Conservation (phyloP, 2,113 vertebrate species). For the Psittacara wagleri region DNA sequence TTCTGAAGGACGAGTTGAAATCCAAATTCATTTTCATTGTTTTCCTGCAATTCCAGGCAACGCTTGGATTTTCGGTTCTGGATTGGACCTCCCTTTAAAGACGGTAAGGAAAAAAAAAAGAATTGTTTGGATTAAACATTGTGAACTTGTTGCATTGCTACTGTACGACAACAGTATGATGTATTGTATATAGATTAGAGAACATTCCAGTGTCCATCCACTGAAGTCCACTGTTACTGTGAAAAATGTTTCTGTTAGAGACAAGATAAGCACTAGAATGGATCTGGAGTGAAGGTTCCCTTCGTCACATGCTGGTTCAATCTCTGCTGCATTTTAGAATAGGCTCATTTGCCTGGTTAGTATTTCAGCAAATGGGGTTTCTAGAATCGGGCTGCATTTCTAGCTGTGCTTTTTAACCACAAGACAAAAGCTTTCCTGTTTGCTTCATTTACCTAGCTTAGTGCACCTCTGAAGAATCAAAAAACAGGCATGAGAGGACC, state of each 20-base stretch:
- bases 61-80: conserved; percentile 97
- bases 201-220: not conserved
- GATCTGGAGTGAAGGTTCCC: not conserved
- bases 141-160: not conserved
- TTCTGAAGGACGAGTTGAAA: conserved; percentile 92
- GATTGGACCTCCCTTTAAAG: conserved; percentile 90
- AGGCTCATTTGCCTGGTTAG: not conserved
- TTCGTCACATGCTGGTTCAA: not conserved
- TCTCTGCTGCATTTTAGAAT: not conserved
- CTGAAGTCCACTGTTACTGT: not conserved
- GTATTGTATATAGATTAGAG: not conserved
- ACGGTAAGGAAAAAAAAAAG: not conserved
- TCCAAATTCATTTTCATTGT: conserved; percentile 89
- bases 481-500: not conserved
- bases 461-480: not conserved
- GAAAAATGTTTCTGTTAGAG: not conserved
- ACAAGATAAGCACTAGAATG: not conserved
- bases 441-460: not conserved
- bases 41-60: conserved; percentile 93
- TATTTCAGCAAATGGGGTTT: not conserved
- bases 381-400: not conserved
- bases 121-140: not conserved
- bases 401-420: not conserved
- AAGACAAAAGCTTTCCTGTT: not conserved
- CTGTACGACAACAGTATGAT: not conserved